These are phyloP conservation scores for Lasioglossum albipes DNA, from an alignment of 1,140 invertebrate species.

Conservation along the genomic window DNA sequence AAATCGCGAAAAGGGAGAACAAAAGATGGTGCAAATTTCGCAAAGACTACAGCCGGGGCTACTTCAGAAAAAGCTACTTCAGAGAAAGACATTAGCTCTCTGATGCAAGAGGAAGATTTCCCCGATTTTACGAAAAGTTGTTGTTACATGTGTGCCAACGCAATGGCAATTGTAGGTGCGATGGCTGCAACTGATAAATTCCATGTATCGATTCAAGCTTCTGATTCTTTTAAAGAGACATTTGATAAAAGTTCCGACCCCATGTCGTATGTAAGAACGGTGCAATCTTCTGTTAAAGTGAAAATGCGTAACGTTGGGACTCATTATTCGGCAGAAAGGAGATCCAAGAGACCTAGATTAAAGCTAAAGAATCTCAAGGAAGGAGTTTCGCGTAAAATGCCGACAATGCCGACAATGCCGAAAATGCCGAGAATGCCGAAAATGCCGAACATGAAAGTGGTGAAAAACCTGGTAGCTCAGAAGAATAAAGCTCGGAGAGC, in stretches of 20 bases:
- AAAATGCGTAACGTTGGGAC: conserved; percentile 40
- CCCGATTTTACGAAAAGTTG: conserved; percentile 52
- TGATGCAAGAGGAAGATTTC: background rate
- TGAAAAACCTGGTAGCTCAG: too few species aligned
- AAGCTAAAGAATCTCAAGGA: conserved; percentile 28
- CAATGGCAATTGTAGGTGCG: conserved; percentile 40
- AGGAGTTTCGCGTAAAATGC: too few species aligned
- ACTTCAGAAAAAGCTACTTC: background rate
- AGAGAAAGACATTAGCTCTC: background rate
- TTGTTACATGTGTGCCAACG: conserved; percentile 58
- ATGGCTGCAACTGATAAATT: conserved; percentile 1
- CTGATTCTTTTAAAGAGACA: background rate
- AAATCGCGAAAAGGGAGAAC: background rate
- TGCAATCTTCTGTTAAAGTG: conserved; percentile 52
- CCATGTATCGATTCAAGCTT: conserved; percentile 40
- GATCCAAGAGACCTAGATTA: background rate
- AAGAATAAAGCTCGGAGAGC: background rate
- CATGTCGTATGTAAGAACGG: conserved; percentile 21
- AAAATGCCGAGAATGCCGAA: background rate
- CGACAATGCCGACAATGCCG: background rate
- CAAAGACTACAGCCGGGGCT: background rate
- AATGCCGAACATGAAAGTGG: background rate
- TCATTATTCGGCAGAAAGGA: background rate
- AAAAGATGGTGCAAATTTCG: background rate
- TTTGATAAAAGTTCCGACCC: conserved; percentile 34